phyloP scores from a whole-genome alignment of 1,140 invertebrate genomes.

The Drosophila triauraria region DNA sequence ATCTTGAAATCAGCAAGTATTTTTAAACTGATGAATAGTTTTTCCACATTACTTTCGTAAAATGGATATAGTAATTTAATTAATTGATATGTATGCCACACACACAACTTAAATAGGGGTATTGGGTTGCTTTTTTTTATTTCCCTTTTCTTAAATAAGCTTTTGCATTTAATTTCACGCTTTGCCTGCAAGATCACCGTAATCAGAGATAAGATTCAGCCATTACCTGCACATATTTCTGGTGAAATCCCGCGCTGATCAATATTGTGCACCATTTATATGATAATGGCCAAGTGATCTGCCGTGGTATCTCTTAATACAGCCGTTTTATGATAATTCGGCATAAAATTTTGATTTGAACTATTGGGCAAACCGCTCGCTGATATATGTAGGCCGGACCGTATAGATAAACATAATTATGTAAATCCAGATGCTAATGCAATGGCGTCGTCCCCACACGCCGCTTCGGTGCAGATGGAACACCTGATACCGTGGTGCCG shows the following conservation, averaged over 20 bases:
- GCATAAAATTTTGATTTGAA: conserved; percentile 36
- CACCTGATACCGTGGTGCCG: conserved; percentile 36
- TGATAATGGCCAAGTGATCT: conserved; percentile 45
- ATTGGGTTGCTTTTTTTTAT: conserved; percentile 23
- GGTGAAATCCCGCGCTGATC: conserved; percentile 29
- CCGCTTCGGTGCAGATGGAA: conserved; percentile 32
- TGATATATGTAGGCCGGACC: conserved; percentile 52
- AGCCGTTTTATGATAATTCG: conserved; percentile 54
- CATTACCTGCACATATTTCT: conserved; percentile 39
- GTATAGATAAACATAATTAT: conserved; percentile 76
- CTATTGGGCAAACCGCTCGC: conserved; percentile 35
- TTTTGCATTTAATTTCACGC: conserved; percentile 42
- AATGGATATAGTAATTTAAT: background rate
- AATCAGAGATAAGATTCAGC: conserved; percentile 36
- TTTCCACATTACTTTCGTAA: background rate
- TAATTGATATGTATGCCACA: background rate
- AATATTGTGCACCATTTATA: conserved; percentile 51
- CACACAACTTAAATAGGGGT: background rate
- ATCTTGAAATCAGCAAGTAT: background rate
- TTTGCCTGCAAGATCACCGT: conserved; percentile 3
- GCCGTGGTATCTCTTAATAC: conserved; percentile 43
- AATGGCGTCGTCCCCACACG: conserved; percentile 66
- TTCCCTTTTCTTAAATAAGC: conserved; percentile 18
- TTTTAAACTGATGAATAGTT: too few species aligned
- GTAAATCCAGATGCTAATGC: conserved; percentile 72